A percentile compares a stretch with the other conserved stretches of the same genome.
These are phyloP conservation scores for Chaetorhynchus papuensis DNA, from an alignment of 2,113 vertebrate genomes.

Conservation along the genomic window DNA sequence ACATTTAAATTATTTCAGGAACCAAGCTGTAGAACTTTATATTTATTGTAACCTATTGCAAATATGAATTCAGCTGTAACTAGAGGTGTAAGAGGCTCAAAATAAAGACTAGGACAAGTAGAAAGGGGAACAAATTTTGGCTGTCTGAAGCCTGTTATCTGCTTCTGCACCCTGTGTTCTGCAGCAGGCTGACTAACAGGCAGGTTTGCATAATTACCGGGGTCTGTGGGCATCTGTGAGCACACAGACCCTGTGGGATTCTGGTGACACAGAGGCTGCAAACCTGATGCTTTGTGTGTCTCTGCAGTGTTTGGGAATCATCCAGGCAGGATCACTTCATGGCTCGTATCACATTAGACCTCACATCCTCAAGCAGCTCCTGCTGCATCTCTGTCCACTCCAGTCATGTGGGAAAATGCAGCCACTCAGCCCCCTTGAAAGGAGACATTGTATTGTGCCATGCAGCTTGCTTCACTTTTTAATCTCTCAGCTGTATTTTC, in stretches of 20 bases:
- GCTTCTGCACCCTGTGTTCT: background rate
- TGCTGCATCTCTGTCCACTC: background rate
- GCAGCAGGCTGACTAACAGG: background rate
- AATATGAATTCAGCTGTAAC: background rate
- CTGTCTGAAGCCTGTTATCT: background rate
- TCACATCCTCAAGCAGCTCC: background rate
- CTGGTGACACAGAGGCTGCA: background rate
- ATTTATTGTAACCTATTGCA: background rate
- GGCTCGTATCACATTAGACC: background rate
- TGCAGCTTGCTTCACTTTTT: background rate
- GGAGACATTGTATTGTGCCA: background rate
- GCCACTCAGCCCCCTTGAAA: background rate
- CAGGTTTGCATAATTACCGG: background rate
- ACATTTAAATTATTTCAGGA: background rate
- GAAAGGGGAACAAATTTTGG: background rate
- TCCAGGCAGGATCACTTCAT: background rate
- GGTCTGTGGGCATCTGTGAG: background rate
- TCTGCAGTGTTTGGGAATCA: background rate
- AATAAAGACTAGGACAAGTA: background rate
- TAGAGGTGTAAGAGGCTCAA: background rate
- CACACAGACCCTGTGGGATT: background rate
- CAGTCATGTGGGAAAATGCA: background rate
- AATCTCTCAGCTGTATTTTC: background rate
- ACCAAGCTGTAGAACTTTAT: background rate
- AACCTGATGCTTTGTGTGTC: background rate